Base-by-base conservation (phyloP, 2,888 invertebrate genomes). In the Pecten maximus region DNA sequence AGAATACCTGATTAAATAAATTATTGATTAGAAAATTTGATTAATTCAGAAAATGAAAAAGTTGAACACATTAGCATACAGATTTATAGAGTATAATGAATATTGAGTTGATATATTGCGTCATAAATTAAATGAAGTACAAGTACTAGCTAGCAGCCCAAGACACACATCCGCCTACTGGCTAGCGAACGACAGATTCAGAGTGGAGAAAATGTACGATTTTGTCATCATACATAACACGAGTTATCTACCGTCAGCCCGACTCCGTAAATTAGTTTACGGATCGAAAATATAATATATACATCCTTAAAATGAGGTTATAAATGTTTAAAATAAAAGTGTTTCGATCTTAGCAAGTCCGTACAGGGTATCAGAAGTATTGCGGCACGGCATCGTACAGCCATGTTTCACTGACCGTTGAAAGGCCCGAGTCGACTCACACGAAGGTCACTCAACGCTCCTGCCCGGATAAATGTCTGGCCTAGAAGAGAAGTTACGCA, bases 191-290 rank as follows among this genome's bases (percentile, higher is more conserved):
- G 35, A 35, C 10, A 54, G 2, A 35, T 74, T 23, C 74, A 19
- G 74, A 23, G 10, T 28, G 35, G 74, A 74, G 4, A 74, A 2
- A 54, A 54, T 54, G 12, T 44, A n/a, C n/a, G n/a, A n/a, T n/a
- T n/a, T n/a, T n/a, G 44, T 12, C 50, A 54, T 10, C 35, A 74
- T 74, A 74, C 74, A 3, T 35, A 28, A 74, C 74, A 74, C 28
- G 74, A 74, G 74, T 74, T 74, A 35, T 74, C 74, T 74, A 28
- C 74, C 74, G 35, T 74, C 35, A 74, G 74, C 74, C 15, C 35
- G 28, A 1, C 4, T 74, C 35, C 10, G 74, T 74, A 23, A 74
- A 54, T 54, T 15, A 50, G 50, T 74, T 6, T 35, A 74, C 23
- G 74, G 74, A 28, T n/a, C 28, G 28, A 74, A 74, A 12, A 54